These are phyloP conservation scores for Dolichopus griseipennis DNA, from an alignment of 2,888 invertebrate species.

Conservation along the genomic window DNA sequence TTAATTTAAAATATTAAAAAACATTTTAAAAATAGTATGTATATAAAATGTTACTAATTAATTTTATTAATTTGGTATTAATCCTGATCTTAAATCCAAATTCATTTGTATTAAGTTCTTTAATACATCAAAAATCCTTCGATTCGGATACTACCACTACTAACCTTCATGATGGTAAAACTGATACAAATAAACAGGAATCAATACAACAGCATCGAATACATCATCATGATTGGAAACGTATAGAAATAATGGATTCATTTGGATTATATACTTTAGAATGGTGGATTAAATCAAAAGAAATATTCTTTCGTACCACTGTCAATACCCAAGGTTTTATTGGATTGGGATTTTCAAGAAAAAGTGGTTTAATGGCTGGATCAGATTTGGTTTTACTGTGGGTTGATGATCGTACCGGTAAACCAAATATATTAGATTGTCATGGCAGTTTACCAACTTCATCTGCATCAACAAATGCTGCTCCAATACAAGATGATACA, in stretches of 20 bases:
- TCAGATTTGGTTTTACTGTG: constrained; percentile 82
- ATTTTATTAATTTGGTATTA: too few species aligned
- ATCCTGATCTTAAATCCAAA: too few species aligned
- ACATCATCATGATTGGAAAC: constrained; percentile 37
- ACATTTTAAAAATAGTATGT: too few species aligned
- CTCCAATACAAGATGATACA: constrained; percentile 65
- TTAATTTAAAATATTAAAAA: too few species aligned
- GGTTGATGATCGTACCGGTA: constrained; percentile 59
- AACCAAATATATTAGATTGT: constrained; percentile 70
- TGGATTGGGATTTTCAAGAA: constrained; percentile 74
- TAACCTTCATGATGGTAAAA: too few species aligned
- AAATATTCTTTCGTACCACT: constrained; percentile 71
- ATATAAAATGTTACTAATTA: too few species aligned
- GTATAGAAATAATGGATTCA: constrained; percentile 40
- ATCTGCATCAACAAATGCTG: constrained; percentile 43
- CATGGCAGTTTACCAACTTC: constrained; percentile 51
- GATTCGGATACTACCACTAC: neutral
- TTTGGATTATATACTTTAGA: constrained; percentile 47
- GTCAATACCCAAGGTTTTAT: constrained; percentile 77
- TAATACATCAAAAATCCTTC: neutral
- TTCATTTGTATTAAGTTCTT: neutral
- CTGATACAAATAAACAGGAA: neutral
- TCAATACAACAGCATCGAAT: constrained; percentile 15
- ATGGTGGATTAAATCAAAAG: constrained; percentile 61
- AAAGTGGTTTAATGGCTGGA: constrained; percentile 63